Conservation (phyloP, 2,113 vertebrate species). For the Tor tambroides region DNA sequence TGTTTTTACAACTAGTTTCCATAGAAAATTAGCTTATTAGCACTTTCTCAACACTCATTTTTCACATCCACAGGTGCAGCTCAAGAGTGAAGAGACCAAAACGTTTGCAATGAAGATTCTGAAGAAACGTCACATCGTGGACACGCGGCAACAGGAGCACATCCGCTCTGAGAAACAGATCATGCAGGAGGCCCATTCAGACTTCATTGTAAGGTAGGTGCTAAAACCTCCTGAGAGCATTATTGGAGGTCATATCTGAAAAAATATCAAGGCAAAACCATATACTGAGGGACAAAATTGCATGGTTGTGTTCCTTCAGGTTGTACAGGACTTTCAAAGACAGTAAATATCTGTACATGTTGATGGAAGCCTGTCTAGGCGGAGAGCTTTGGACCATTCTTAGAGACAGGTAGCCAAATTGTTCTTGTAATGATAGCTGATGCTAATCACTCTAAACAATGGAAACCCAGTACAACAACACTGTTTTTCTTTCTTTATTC, state of each 20-base stretch:
- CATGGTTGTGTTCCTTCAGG: conserved; percentile 68
- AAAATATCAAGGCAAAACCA: background rate
- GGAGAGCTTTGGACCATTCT: conserved; percentile 99
- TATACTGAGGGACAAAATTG: background rate
- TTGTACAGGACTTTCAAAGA: conserved; percentile 97
- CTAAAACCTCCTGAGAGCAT: background rate
- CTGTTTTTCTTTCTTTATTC: background rate
- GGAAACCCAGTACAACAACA: background rate
- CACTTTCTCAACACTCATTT: background rate
- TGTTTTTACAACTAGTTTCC: background rate
- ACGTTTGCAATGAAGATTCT: conserved; percentile 98
- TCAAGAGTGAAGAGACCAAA: conserved; percentile 91
- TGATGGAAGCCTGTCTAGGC: conserved; percentile 97
- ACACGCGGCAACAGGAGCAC: conserved; percentile 94
- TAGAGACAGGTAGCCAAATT: conserved; percentile 88
- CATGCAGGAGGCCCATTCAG: conserved; percentile 93
- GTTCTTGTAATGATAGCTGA: background rate
- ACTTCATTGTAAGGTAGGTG: conserved; percentile 93
- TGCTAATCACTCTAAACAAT: background rate
- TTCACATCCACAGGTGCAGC: conserved; percentile 87
- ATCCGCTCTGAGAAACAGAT: conserved; percentile 96
- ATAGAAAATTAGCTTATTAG: background rate
- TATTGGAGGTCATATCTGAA: background rate
- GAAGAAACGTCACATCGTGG: conserved; percentile 95
- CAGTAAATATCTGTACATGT: conserved; percentile 98